These are phyloP conservation scores for Anoura caudifer DNA, from an alignment of 2,113 vertebrate genomes.

Conservation along the genomic window DNA sequence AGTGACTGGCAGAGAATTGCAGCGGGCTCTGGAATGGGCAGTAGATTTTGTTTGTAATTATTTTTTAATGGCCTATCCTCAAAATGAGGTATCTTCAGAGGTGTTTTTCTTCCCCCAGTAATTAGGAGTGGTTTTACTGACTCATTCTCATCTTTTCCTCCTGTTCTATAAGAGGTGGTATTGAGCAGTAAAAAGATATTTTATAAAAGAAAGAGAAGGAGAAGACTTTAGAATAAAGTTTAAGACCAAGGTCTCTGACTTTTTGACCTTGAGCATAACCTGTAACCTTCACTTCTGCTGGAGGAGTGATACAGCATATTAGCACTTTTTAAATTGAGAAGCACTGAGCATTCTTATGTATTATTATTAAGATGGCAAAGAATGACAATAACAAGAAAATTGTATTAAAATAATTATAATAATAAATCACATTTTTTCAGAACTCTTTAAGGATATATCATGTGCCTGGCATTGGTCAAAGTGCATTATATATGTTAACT, in stretches of 20 bases:
- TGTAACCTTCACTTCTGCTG: neutral
- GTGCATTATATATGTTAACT: neutral
- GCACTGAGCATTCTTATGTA: neutral
- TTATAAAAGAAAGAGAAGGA: neutral
- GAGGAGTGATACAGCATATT: neutral
- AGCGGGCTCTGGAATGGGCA: constrained; percentile 55
- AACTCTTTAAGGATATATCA: neutral
- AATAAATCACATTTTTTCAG: neutral
- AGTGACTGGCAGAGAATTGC: constrained; percentile 61
- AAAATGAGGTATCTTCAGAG: constrained; percentile 2
- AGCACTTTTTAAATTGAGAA: neutral
- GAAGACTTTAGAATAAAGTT: neutral
- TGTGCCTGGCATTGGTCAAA: neutral
- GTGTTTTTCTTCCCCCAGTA: neutral
- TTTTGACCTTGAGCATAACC: neutral
- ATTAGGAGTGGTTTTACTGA: constrained; percentile 26
- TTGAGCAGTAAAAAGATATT: neutral
- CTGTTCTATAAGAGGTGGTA: neutral
- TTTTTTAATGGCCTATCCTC: neutral
- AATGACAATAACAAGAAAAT: neutral
- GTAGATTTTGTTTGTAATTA: constrained; percentile 35
- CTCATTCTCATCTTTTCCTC: neutral
- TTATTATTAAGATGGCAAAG: neutral
- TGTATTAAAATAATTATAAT: neutral
- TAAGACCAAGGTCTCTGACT: neutral